phyloP scores from a whole-genome alignment of 1,140 invertebrate species.

The Drosophila dunni region DNA sequence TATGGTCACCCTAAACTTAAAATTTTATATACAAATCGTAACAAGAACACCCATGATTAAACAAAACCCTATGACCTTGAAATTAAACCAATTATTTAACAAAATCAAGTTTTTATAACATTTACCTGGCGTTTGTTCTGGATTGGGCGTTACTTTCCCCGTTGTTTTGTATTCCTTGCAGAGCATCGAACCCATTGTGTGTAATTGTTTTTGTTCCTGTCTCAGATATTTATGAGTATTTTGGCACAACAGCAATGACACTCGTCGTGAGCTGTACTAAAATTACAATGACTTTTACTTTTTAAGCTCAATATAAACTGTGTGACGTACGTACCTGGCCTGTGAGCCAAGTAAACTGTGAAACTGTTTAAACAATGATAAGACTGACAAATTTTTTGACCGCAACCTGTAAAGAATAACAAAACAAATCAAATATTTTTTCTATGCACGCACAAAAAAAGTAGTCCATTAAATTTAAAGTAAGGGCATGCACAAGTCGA shows the following conservation, averaged over 20 bases:
- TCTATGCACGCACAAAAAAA: neutral
- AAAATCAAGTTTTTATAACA: neutral
- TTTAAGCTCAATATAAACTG: neutral
- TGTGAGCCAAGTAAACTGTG: conserved; percentile 20
- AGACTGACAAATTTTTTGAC: conserved; percentile 16
- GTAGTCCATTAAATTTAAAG: neutral
- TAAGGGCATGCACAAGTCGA: conserved; percentile 25
- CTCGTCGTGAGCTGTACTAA: neutral
- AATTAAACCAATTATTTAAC: neutral
- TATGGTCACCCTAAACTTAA: neutral
- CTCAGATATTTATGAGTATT: conserved; percentile 18
- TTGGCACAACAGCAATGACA: neutral
- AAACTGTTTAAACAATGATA: conserved; percentile 26
- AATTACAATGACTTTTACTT: neutral
- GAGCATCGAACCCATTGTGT: conserved; percentile 70
- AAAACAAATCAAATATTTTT: neutral
- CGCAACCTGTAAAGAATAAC: conserved; percentile 32
- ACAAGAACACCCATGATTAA: too few species aligned
- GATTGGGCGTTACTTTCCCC: conserved; percentile 63
- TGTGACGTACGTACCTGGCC: conserved; percentile 12
- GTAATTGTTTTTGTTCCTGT: conserved; percentile 19
- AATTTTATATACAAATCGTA: too few species aligned
- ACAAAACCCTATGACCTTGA: neutral
- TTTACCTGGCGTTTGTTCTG: conserved; percentile 65
- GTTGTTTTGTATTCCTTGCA: conserved; percentile 78